phyloP scores from a whole-genome alignment of 2,888 invertebrate species.

The Meloe dianella region DNA sequence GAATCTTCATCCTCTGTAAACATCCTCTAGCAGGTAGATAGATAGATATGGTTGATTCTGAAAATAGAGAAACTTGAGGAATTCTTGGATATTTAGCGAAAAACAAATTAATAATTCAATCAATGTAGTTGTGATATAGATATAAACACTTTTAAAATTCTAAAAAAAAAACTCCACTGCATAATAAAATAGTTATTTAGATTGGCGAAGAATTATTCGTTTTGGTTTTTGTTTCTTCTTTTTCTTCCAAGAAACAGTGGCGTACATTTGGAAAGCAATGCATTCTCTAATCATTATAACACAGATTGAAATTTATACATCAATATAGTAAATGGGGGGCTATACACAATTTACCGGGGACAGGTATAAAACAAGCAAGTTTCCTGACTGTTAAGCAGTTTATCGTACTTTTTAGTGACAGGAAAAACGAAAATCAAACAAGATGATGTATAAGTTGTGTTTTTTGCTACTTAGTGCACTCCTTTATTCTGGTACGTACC shows the following conservation, averaged over 20 bases:
- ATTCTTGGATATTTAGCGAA: not conserved
- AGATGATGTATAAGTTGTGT: constrained; percentile 59
- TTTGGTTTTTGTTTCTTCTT: not conserved
- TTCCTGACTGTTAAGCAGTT: constrained; percentile 50
- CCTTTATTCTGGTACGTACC: constrained; percentile 58
- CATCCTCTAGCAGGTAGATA: not conserved
- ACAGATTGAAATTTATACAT: constrained; percentile 2
- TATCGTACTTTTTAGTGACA: constrained; percentile 42
- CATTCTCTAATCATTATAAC: constrained; percentile 25
- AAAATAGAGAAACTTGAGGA: not conserved
- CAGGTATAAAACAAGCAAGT: constrained; percentile 54
- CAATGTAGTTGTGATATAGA: not conserved
- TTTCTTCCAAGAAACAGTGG: constrained; percentile 19
- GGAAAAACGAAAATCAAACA: constrained; percentile 33
- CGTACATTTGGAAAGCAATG: constrained; percentile 33
- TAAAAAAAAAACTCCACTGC: not conserved
- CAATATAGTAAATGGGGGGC: constrained; percentile 36
- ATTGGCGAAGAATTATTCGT: too few relatives aligned
- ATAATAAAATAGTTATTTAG: too few relatives aligned
- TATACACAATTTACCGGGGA: constrained; percentile 29
- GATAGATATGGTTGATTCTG: not conserved
- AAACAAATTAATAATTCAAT: not conserved
- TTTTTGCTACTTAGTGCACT: constrained; percentile 58
- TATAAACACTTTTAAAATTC: not conserved
- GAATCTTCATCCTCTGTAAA: not conserved